Evolutionary conservation across 1,140 invertebrate genomes (phyloP), one percentile per base, ranked within the genome.

Genomic region (Drosophila teissieri): DNA sequence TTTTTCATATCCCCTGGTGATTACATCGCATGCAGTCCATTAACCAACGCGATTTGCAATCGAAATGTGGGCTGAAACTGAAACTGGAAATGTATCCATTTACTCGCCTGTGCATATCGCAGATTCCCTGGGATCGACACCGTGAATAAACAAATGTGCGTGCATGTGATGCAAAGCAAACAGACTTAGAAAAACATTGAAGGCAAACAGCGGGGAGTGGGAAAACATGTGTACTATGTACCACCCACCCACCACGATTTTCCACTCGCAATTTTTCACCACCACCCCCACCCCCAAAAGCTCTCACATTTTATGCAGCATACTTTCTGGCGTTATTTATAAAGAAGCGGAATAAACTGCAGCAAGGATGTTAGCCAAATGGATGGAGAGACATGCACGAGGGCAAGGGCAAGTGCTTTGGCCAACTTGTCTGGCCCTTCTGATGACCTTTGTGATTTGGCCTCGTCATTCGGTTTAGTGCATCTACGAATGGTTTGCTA

Each of bases 401-500:
- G 51, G 44, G 65, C 27, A 44, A 74, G 49, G 44, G n/a, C 19
- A 24, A 57, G 51, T 61, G 70, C 54, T 60, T 62, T 56, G 15
- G n/a, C 63, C 60, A 45, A 46, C 42, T 46, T 22, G 22, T 46
- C 27, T 52, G 31, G 22, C 31, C n/a, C 22, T 46, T 64, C 46
- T 42, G 57, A 64, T 73, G 83, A 85, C 74, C 75, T 63, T 42
- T 58, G 49, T 44, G 12, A 19, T 55, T 86, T 85, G 81, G 67
- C 81, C 82, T 86, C 81, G 67, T 58, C 46, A 74, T 78, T 68
- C 53, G 57, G 65, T 78, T 81, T 58, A 69, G 64, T 74, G 58
- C 54, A 46, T 67, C 62, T 80, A 46, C 14, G 34, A 56, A 31
- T 61, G 44, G 37, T 64, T 42, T 53, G 60, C 70, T 75, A 75